Evolutionary conservation across 2,888 invertebrate species (phyloP).

Genomic region (Heteromurus nitidus): DNA sequence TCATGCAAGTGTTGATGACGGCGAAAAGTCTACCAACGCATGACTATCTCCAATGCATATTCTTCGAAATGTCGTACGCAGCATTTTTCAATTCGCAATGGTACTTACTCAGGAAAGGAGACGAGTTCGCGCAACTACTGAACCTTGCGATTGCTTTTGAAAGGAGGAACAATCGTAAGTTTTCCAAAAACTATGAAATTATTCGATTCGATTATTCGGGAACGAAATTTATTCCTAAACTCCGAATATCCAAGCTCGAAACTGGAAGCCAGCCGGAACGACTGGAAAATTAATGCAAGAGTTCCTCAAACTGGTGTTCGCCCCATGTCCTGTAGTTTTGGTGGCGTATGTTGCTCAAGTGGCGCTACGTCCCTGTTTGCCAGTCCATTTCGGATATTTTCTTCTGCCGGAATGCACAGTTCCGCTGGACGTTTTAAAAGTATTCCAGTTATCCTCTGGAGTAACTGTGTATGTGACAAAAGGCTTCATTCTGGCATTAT

Average conservation of each 20-base stretch:
- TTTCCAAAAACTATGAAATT: too few species aligned
- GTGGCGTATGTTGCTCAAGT: neutral
- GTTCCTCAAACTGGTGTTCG: neutral
- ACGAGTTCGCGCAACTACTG: neutral
- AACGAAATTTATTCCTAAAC: neutral
- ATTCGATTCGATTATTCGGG: neutral
- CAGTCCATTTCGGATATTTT: slow-evolving; percentile 27
- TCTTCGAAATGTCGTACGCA: neutral
- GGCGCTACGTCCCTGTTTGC: slow-evolving; percentile 3
- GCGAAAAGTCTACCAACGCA: too few species aligned
- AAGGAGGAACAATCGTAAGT: slow-evolving; percentile 11
- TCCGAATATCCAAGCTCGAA: neutral
- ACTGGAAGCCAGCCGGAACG: neutral
- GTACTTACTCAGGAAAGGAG: neutral
- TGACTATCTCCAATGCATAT: neutral
- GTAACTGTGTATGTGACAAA: neutral
- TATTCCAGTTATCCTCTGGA: neutral
- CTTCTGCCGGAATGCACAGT: slow-evolving; percentile 14
- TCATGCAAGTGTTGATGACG: too few species aligned
- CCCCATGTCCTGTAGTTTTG: neutral
- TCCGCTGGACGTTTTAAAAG: neutral
- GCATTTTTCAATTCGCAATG: neutral
- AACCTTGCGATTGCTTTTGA: slow-evolving; percentile 22
- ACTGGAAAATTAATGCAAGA: neutral
- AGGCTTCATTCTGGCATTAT: neutral